Conservation (phyloP, 2,797 vertebrate genomes). For the Schizopygopsis malacanthus region DNA sequence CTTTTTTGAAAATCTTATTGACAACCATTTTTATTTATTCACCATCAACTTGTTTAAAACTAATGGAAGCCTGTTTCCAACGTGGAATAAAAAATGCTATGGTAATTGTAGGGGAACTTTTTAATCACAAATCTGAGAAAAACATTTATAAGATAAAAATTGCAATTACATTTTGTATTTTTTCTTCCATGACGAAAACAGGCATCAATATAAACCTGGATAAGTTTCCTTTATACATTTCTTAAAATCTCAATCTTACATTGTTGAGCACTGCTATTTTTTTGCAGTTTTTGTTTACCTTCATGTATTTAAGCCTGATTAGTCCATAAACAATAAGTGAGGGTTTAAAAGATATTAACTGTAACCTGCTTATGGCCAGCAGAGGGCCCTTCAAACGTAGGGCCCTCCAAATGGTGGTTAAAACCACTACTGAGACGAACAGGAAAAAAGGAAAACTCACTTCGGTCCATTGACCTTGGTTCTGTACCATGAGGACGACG, state of each 20-base stretch:
- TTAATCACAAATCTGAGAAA: too few relatives aligned
- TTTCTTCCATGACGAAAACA: background rate
- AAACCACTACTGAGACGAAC: background rate
- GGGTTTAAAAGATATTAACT: background rate
- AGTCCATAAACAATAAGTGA: background rate
- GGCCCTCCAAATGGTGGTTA: background rate
- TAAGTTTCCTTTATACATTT: background rate
- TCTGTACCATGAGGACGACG: constrained; percentile 89
- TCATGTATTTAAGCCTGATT: background rate
- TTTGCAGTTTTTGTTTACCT: background rate
- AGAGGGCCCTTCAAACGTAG: background rate
- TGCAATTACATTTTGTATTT: background rate
- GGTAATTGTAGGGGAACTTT: background rate
- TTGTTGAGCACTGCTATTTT: background rate
- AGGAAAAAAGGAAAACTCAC: constrained; percentile 73
- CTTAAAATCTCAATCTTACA: background rate
- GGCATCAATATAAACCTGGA: background rate
- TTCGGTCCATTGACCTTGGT: constrained; percentile 94
- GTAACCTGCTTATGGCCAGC: background rate
- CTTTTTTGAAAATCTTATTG: background rate
- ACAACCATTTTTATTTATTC: background rate
- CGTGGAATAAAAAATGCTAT: background rate
- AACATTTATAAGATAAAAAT: background rate
- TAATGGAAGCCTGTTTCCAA: background rate
- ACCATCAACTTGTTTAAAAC: too few relatives aligned